Base-by-base conservation (phyloP, 2,888 invertebrate species). In the Eristalis arbustorum region DNA sequence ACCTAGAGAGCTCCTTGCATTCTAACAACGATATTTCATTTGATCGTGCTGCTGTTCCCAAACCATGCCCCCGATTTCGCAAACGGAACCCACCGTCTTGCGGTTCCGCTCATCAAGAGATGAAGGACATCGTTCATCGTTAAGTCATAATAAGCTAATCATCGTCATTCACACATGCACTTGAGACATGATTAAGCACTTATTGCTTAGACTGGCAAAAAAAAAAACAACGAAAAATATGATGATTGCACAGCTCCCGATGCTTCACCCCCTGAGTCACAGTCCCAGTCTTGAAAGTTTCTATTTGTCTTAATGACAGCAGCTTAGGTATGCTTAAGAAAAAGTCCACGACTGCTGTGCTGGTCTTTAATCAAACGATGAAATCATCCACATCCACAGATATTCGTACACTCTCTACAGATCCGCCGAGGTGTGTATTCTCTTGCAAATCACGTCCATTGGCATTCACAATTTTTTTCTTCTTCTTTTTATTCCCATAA, bases 361-460 rank as follows among this genome's bases (percentile, higher is more conserved):
- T 49, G 18, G 18, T 18, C 49, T 79, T 79, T 49, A 66, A 79
- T 22, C 18, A 64, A 62, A 25, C 71, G 74, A 84, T 84, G 84
- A 84, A 84, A 76, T 84, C 80, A 84, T 80, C 57, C 56, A 18
- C 25, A 18, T 31, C 37, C 8, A 31, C 6, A 23, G 23, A 56
- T 40, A 37, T 67, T 49, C 28, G 23, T 61, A 23, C 31, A 31
- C 34, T 66, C 28, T 34, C 28, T 1, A 57, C n/a, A n/a, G n/a
- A n/a, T n/a, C n/a, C n/a, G n/a, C 23, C 28, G 22, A 31, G 31
- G 31, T 31, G 31, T 31, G 28, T 69, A 49, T 75, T 71, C 42
- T 63, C 56, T 67, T 76, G 57, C 67, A 42, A 80, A 71, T 64
- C 69, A 72, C 57, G 34, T 75, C 57, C 74, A 23, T 72, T 72